phyloP scores from a whole-genome alignment of 1,140 invertebrate genomes.

The Chionoecetes opilio region DNA sequence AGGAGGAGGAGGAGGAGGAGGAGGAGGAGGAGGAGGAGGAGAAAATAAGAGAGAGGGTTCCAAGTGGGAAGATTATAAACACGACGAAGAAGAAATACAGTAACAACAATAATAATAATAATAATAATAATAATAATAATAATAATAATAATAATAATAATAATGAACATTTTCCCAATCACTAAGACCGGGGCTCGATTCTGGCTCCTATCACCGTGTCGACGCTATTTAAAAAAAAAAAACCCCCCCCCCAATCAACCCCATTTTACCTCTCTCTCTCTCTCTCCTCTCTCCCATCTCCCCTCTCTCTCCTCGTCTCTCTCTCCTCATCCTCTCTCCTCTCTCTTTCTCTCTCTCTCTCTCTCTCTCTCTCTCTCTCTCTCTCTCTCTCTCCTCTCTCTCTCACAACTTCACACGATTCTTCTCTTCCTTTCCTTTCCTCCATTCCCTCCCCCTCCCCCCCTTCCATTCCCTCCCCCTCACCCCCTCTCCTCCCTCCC shows the following conservation, averaged over 20 bases:
- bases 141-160: no score
- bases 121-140: no score
- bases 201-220: neutral
- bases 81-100: neutral
- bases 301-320: neutral
- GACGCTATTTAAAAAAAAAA: no score
- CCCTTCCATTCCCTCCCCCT: neutral
- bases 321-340: neutral
- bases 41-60: neutral
- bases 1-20: slow-evolving; percentile 23
- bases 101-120: no score
- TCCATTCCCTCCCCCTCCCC: neutral
- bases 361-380: no score
- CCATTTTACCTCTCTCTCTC: neutral
- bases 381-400: neutral
- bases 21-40: neutral
- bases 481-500: neutral
- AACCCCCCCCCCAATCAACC: no score
- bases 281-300: neutral
- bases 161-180: no score
- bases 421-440: neutral
- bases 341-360: no score
- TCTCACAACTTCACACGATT: neutral
- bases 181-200: no score
- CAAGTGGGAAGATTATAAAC: neutral